Evolutionary conservation across 2,113 vertebrate genomes (phyloP).

Genomic region (Poeciliopsis occidentalis): DNA sequence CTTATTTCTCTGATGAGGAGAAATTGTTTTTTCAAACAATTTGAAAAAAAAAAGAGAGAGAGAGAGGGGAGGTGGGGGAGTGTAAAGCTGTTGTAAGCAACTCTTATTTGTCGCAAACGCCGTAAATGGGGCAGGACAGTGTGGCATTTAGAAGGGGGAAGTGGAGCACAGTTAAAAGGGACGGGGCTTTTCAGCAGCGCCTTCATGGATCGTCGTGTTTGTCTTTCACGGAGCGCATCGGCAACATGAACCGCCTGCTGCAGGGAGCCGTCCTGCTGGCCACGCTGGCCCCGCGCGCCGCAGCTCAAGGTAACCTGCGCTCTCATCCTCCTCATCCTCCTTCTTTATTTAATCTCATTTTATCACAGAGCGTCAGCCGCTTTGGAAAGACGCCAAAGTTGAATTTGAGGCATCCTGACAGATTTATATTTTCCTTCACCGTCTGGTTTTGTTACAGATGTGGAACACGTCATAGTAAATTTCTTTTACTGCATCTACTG

Average conservation of each 20-base stretch:
- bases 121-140: not conserved
- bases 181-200: not conserved
- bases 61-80: no score
- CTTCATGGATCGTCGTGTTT: not conserved
- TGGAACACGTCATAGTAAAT: not conserved
- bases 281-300: constrained; percentile 15
- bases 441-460: not conserved
- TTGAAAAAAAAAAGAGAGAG: not conserved
- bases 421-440: not conserved
- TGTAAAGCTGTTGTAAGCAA: no score
- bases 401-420: not conserved
- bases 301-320: constrained; percentile 51
- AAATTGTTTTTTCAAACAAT: not conserved
- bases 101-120: no score
- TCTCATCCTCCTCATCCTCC: not conserved
- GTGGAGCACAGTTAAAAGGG: constrained; percentile 37
- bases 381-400: not conserved
- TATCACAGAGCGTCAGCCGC: not conserved
- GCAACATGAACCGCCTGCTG: constrained; percentile 48
- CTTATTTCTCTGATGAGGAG: not conserved
- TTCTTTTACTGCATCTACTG: not conserved
- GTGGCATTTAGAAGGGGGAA: constrained; percentile 41
- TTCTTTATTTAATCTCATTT: not conserved
- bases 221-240: constrained; percentile 3
- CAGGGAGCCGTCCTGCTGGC: constrained; percentile 47